A percentile compares a stretch with the other conserved stretches of the same genome.
These are phyloP conservation scores for Cepaea nemoralis DNA, from an alignment of 1,140 invertebrate genomes.

Conservation along the genomic window DNA sequence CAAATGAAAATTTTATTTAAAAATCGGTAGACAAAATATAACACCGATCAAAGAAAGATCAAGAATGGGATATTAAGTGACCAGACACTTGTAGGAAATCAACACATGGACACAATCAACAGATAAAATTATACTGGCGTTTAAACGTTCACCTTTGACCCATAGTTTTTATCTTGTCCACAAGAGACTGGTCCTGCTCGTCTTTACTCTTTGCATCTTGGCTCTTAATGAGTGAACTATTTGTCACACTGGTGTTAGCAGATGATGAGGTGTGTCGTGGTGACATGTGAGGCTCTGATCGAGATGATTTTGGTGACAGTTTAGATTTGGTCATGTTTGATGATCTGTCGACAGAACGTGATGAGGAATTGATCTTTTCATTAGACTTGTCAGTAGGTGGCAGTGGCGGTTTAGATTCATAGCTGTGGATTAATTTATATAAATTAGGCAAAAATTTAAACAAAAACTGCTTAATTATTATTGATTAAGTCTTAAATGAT, in stretches of 20 bases:
- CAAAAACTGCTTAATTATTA: no score
- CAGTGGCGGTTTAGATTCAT: slow-evolving; percentile 49
- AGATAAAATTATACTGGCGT: neutral
- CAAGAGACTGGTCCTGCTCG: slow-evolving; percentile 56
- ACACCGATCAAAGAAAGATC: no score
- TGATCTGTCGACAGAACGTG: slow-evolving; percentile 1
- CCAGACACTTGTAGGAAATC: no score
- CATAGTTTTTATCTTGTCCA: slow-evolving; percentile 66
- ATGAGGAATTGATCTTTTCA: slow-evolving; percentile 14
- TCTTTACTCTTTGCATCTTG: neutral
- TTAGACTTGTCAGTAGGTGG: slow-evolving; percentile 42
- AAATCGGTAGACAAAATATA: no score
- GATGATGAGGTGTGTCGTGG: slow-evolving; percentile 10
- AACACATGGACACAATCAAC: no score
- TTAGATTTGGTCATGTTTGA: slow-evolving; percentile 43
- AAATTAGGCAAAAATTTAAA: neutral
- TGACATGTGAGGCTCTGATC: slow-evolving; percentile 37
- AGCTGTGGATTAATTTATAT: slow-evolving; percentile 40
- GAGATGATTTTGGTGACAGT: slow-evolving; percentile 42
- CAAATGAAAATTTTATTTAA: no score
- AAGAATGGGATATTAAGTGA: no score
- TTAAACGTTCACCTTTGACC: slow-evolving; percentile 57
- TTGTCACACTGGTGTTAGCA: slow-evolving; percentile 12
- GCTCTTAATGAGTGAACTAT: neutral
- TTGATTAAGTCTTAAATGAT: no score